These are phyloP conservation scores for Threskiornis aethiopicus DNA, from an alignment of 2,797 vertebrate genomes.

Conservation along the genomic window DNA sequence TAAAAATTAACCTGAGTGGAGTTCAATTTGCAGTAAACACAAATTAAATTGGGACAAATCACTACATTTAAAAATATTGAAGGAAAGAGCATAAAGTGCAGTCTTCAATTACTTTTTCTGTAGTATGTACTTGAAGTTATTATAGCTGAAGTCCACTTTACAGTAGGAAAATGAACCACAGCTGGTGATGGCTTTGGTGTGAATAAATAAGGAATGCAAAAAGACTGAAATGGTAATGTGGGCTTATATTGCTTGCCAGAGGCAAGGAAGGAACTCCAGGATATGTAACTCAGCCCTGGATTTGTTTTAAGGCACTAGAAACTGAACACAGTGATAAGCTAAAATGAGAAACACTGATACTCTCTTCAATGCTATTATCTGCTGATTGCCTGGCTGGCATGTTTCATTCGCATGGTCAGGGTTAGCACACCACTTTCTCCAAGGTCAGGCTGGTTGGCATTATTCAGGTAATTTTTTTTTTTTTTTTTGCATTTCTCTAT, in stretches of 20 bases:
- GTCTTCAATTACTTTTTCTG: slow-evolving; percentile 23
- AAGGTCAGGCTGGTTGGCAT: neutral
- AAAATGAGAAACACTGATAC: neutral
- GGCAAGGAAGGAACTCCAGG: neutral
- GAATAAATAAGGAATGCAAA: neutral
- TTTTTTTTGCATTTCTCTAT: neutral
- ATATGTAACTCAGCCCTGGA: neutral
- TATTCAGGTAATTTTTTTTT: neutral
- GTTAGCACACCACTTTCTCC: neutral
- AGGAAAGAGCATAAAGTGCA: slow-evolving; percentile 17
- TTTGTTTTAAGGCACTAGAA: neutral
- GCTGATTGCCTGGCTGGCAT: neutral
- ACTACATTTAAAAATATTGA: slow-evolving; percentile 36
- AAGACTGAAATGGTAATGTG: neutral
- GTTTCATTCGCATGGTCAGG: neutral
- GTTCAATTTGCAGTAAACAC: slow-evolving; percentile 48
- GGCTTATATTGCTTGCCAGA: neutral
- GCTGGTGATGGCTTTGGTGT: neutral
- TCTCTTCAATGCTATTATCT: neutral
- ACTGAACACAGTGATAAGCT: neutral
- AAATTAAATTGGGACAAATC: slow-evolving; percentile 59
- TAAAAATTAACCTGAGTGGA: slow-evolving; percentile 56
- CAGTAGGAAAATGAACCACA: slow-evolving; percentile 26
- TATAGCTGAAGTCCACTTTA: slow-evolving; percentile 30
- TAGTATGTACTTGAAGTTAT: slow-evolving; percentile 15